Conservation (phyloP, 2,888 invertebrate species). For the Actias luna region DNA sequence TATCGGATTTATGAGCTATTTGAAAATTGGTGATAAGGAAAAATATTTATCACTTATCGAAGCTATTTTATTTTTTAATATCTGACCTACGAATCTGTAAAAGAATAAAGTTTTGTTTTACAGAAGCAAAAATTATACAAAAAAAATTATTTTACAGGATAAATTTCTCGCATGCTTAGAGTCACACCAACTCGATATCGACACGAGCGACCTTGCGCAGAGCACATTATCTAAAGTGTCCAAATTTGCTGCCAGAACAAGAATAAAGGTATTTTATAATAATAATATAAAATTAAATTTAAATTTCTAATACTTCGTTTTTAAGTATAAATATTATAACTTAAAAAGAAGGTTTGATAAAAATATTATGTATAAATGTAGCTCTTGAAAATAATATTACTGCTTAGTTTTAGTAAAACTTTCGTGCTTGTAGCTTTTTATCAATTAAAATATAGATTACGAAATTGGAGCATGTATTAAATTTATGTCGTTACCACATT, state of each 20-base stretch:
- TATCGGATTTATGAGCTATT: too few species aligned
- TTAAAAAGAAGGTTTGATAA: background rate
- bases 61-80: background rate
- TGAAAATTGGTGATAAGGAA: too few species aligned
- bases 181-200: slow-evolving; percentile 92
- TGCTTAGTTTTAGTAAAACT: background rate
- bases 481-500: background rate
- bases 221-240: slow-evolving; percentile 95
- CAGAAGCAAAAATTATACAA: background rate
- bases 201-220: slow-evolving; percentile 92
- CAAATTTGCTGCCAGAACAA: slow-evolving; percentile 91
- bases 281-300: slow-evolving; percentile 9
- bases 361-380: background rate
- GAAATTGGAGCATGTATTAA: slow-evolving; percentile 1
- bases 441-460: background rate
- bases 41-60: too few species aligned
- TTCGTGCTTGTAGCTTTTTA: background rate
- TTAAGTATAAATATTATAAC: background rate
- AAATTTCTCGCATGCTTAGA: slow-evolving; percentile 89
- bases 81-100: background rate
- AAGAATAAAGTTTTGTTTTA: background rate
- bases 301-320: background rate
- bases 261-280: slow-evolving; percentile 83
- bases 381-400: background rate
- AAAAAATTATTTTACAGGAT: slow-evolving; percentile 79